phyloP scores from a whole-genome alignment of 2,888 invertebrate species.

The Tupiocoris notatus region DNA sequence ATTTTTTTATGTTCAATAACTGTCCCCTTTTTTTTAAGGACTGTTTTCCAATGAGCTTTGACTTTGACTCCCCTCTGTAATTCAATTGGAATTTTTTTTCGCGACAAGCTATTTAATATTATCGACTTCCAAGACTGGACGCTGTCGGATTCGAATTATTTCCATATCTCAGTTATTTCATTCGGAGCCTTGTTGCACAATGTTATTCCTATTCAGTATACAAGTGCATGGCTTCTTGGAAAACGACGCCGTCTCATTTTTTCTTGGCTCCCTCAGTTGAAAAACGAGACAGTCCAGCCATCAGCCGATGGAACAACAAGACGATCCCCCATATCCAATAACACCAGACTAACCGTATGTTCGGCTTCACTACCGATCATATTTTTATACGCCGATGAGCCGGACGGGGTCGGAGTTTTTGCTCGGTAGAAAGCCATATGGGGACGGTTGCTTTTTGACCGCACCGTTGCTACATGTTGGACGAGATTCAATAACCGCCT shows the following conservation, averaged over 20 bases:
- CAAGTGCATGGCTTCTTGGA: too few relatives aligned
- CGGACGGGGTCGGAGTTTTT: constrained; percentile 1
- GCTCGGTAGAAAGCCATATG: not conserved
- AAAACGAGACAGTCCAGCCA: not conserved
- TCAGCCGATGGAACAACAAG: constrained; percentile 11
- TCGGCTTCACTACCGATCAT: constrained; percentile 13
- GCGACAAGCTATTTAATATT: too few relatives aligned
- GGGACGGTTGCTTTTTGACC: not conserved
- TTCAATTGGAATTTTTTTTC: too few relatives aligned
- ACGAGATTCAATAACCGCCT: constrained; percentile 19
- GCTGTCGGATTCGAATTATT: too few relatives aligned
- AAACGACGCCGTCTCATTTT: not conserved
- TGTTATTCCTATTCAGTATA: too few relatives aligned
- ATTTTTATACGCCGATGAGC: constrained; percentile 20
- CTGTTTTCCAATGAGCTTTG: too few relatives aligned
- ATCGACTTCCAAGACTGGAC: too few relatives aligned
- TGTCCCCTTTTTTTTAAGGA: too few relatives aligned
- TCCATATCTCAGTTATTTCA: too few relatives aligned
- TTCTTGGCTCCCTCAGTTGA: constrained; percentile 1
- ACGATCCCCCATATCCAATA: constrained; percentile 14
- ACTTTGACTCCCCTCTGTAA: too few relatives aligned
- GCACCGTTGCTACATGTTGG: not conserved
- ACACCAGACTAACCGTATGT: constrained; percentile 16
- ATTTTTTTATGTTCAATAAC: too few relatives aligned
- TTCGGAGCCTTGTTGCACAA: too few relatives aligned